These are phyloP conservation scores for Embidobia sp. DNA, from an alignment of 2,888 invertebrate species.

Conservation along the genomic window DNA sequence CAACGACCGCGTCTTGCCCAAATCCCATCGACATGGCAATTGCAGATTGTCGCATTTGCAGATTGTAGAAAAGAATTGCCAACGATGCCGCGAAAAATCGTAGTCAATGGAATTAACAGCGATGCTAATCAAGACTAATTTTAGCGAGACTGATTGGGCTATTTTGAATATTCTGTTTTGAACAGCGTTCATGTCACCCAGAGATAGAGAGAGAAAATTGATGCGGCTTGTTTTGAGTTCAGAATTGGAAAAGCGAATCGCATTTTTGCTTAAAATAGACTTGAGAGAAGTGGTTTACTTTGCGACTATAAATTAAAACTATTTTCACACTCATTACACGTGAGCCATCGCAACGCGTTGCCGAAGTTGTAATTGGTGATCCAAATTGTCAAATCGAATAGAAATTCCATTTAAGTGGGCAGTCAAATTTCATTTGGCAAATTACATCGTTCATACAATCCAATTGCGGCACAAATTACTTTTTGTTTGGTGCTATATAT, in stretches of 20 bases:
- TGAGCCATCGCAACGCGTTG: slow-evolving; percentile 6
- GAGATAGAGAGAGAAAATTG: too few relatives aligned
- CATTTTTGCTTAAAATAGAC: slow-evolving; percentile 2
- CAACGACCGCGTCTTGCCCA: slow-evolving; percentile 56
- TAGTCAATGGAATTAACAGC: too few relatives aligned
- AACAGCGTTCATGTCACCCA: too few relatives aligned
- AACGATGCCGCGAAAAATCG: too few relatives aligned
- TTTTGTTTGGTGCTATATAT: too few relatives aligned
- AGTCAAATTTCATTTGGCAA: slow-evolving; percentile 12
- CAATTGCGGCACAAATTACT: too few relatives aligned
- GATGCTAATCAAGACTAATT: too few relatives aligned
- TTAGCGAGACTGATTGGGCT: too few relatives aligned
- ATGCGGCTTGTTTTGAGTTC: too few relatives aligned
- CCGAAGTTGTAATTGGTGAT: slow-evolving; percentile 10
- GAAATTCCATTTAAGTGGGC: slow-evolving; percentile 7
- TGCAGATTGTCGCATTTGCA: slow-evolving; percentile 46
- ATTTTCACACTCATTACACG: slow-evolving; percentile 14
- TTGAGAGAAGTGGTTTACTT: slow-evolving; percentile 7
- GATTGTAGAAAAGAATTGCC: too few relatives aligned
- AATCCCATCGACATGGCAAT: slow-evolving; percentile 50
- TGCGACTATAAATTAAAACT: slow-evolving; percentile 19
- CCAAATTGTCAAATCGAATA: slow-evolving; percentile 8
- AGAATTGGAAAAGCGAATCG: not conserved
- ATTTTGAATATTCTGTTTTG: too few relatives aligned
- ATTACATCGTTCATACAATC: slow-evolving; percentile 12